Conservation (phyloP, 1,140 invertebrate genomes). For the Bombus vancouverensis region DNA sequence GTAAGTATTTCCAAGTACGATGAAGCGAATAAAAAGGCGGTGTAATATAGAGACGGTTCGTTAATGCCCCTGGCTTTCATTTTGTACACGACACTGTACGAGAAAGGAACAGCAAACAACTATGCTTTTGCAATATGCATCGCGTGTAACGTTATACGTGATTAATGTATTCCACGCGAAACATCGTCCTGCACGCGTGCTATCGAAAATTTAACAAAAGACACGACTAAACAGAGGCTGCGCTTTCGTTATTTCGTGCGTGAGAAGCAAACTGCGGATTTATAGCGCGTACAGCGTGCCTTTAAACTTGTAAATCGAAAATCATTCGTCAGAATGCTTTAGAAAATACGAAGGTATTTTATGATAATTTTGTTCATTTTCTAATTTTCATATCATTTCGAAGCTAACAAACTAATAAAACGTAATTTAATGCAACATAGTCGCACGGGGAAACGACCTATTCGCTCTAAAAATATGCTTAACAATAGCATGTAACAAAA, state of each 20-base stretch:
- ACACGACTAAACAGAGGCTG: not conserved
- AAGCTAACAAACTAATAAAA: no score
- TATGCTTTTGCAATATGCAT: conserved; percentile 3
- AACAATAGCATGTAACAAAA: no score
- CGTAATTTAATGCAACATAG: no score
- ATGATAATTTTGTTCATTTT: no score
- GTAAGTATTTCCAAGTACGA: not conserved
- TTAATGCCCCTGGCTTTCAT: not conserved
- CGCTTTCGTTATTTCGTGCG: not conserved
- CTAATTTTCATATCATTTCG: no score
- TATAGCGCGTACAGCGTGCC: not conserved
- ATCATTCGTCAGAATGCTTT: not conserved
- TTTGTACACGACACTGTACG: not conserved
- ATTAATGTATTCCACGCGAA: conserved; percentile 27
- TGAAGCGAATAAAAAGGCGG: not conserved
- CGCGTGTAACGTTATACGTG: not conserved
- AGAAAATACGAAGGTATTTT: no score
- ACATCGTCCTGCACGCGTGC: not conserved
- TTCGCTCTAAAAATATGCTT: no score
- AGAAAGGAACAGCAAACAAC: not conserved
- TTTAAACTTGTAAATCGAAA: not conserved
- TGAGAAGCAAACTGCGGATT: not conserved
- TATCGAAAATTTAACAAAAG: conserved; percentile 21
- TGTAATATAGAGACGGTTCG: not conserved
- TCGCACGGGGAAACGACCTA: no score